Evolutionary conservation across 2,113 vertebrate genomes (phyloP).

Genomic region (Amazona guildingii): DNA sequence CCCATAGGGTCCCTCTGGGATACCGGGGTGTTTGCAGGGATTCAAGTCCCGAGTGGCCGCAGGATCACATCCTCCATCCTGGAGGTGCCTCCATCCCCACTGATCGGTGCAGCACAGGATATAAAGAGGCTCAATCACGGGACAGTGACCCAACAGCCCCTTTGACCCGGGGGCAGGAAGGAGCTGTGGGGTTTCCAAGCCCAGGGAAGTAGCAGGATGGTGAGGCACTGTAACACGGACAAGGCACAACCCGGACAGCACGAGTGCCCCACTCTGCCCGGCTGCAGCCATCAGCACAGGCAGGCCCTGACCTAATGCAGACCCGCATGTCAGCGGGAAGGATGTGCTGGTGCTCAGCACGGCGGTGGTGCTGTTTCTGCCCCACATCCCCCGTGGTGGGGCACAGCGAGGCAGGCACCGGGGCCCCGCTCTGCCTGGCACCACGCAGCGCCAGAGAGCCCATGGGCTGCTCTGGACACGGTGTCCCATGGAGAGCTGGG

Average conservation of each 20-base stretch:
- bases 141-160: background rate
- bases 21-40: background rate
- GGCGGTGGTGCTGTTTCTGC: background rate
- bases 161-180: background rate
- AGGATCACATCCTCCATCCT: background rate
- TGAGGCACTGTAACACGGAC: accelerated
- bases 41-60: background rate
- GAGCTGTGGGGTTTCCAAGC: background rate
- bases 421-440: background rate
- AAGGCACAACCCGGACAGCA: background rate
- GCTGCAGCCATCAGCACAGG: background rate
- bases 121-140: background rate
- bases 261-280: accelerated
- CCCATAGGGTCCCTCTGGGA: accelerated
- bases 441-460: accelerated
- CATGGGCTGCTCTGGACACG: background rate
- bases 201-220: background rate
- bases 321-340: background rate
- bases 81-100: background rate
- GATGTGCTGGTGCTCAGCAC: background rate
- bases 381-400: accelerated
- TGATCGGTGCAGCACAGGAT: accelerated
- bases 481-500: background rate
- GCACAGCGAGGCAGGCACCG: accelerated
- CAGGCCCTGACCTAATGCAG: background rate